Conservation (phyloP, 2,888 invertebrate species). For the Seira ritae region DNA sequence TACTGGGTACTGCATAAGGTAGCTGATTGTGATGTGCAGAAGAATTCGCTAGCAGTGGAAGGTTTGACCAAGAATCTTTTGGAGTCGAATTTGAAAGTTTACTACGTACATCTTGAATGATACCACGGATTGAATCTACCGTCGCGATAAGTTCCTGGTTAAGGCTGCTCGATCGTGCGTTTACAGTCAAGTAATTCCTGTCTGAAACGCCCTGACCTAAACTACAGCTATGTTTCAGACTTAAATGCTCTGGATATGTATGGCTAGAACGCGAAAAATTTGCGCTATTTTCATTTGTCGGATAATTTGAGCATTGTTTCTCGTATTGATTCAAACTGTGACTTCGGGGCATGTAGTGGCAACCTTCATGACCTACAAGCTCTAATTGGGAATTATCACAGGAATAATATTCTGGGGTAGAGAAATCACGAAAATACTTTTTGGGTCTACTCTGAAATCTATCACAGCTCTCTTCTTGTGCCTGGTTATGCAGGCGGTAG, state of each 20-base stretch:
- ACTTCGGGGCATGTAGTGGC: background rate
- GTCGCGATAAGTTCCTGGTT: conserved; percentile 67
- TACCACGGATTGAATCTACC: conserved; percentile 67
- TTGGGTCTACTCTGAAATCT: conserved; percentile 20
- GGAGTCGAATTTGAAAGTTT: conserved; percentile 47
- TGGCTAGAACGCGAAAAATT: too few species aligned
- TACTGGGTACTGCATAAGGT: too few species aligned
- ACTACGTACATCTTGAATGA: conserved; percentile 64
- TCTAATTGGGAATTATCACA: too few species aligned
- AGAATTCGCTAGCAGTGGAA: conserved; percentile 26
- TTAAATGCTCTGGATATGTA: background rate
- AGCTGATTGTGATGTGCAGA: background rate
- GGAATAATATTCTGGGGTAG: background rate
- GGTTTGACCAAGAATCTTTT: conserved; percentile 66
- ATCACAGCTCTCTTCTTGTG: conserved; percentile 8
- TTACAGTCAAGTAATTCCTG: background rate
- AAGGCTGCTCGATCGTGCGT: conserved; percentile 41
- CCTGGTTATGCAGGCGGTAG: background rate
- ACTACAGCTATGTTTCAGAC: background rate
- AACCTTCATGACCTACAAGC: too few species aligned
- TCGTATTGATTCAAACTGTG: background rate
- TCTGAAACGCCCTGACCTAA: background rate
- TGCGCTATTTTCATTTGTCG: too few species aligned
- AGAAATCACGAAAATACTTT: background rate
- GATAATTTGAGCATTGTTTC: too few species aligned